A percentile compares a stretch with the other conserved stretches of the same genome.
Conservation (phyloP, 2,888 invertebrate genomes). For the Pinctada fucata region DNA sequence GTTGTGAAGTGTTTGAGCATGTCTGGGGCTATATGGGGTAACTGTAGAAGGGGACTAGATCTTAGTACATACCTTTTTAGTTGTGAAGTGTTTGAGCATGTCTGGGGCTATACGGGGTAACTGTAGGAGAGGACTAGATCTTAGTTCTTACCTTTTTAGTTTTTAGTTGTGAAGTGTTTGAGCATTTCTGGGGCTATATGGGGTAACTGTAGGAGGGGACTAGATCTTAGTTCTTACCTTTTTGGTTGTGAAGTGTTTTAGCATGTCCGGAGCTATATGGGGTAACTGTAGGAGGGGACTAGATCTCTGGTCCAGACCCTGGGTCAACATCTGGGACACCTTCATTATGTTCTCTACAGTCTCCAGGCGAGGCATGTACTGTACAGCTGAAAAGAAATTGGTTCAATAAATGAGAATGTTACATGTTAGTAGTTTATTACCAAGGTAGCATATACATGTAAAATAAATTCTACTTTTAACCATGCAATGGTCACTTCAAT, state of each 20-base stretch:
- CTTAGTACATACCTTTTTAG: conserved; percentile 85
- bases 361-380: conserved; percentile 82
- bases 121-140: conserved; percentile 94
- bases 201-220: conserved; percentile 94
- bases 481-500: too few relatives aligned
- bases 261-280: conserved; percentile 92
- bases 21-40: conserved; percentile 95
- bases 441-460: not conserved
- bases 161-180: conserved; percentile 78
- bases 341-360: conserved; percentile 99
- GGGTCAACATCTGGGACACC: conserved; percentile 96
- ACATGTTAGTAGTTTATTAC: not conserved
- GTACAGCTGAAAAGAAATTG: conserved; percentile 43
- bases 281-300: conserved; percentile 96
- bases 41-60: conserved; percentile 94
- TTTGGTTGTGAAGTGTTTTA: conserved; percentile 77
- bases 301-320: conserved; percentile 96
- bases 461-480: too few relatives aligned
- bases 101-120: conserved; percentile 95
- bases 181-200: conserved; percentile 92
- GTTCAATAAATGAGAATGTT: not conserved
- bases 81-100: conserved; percentile 80
- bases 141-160: conserved; percentile 95
- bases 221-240: conserved; percentile 95
- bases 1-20: conserved; percentile 80